Percentiles rank a stretch among this genome's conserved stretches.
Evolutionary conservation across 2,113 vertebrate species (phyloP).

Genomic region (Ophthalmotilapia sp.): DNA sequence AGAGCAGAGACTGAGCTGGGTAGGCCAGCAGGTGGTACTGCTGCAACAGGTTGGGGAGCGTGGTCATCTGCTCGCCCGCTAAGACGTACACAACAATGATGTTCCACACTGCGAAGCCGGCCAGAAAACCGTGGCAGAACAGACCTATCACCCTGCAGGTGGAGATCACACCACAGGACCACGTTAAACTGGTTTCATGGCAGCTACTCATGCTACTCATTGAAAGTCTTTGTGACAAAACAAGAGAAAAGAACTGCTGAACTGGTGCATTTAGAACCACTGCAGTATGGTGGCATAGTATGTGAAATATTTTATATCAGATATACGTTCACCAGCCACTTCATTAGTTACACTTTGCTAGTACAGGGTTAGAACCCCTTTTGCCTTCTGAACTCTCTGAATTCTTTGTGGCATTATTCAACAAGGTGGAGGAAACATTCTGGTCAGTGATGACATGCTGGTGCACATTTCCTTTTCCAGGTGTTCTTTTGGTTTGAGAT

Average conservation of each 20-base stretch:
- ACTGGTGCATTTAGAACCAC: not conserved
- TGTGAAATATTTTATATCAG: not conserved
- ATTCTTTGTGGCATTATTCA: not conserved
- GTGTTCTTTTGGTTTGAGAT: not conserved
- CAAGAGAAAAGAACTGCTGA: not conserved
- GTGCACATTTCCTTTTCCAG: not conserved
- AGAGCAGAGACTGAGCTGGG: constrained; percentile 87
- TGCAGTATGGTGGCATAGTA: not conserved
- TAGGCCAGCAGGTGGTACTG: constrained; percentile 88
- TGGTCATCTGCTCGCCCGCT: constrained; percentile 80
- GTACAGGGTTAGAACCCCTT: not conserved
- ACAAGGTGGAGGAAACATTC: not conserved
- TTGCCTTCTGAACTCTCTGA: not conserved
- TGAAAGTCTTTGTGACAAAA: not conserved
- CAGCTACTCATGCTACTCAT: not conserved
- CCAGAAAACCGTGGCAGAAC: constrained; percentile 89
- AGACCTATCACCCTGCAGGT: constrained; percentile 79
- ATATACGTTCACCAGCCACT: not conserved
- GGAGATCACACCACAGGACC: not conserved
- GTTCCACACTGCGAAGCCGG: constrained; percentile 91
- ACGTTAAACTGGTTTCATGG: not conserved
- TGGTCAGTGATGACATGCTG: not conserved
- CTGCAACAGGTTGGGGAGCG: constrained; percentile 79
- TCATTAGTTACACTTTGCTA: not conserved
- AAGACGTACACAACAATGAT: constrained; percentile 85